Percentiles rank a stretch among this genome's conserved stretches.
Evolutionary conservation across 2,113 vertebrate genomes (phyloP).

Genomic region (Melanerpes formicivorus): DNA sequence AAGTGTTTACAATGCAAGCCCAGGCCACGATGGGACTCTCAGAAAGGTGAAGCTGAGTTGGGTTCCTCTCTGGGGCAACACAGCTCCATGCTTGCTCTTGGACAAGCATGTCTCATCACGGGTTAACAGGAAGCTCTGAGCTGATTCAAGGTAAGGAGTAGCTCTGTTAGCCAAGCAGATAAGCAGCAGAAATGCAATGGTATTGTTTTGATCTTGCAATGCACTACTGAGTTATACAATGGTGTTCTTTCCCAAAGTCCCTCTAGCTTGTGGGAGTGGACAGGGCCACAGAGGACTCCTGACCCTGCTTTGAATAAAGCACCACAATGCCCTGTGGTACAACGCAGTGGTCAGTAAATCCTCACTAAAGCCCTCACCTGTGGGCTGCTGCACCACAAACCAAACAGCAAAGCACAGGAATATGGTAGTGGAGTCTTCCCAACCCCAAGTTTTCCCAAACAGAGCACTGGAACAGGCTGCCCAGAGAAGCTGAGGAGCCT

Average conservation of each 20-base stretch:
- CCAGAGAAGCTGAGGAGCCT: too few relatives aligned
- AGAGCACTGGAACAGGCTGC: too few relatives aligned
- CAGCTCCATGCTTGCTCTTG: background rate
- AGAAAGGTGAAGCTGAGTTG: background rate
- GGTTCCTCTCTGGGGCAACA: conserved; percentile 10
- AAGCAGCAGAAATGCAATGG: background rate
- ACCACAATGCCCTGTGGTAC: conserved; percentile 11
- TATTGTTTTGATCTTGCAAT: background rate
- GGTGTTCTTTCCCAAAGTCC: conserved; percentile 8
- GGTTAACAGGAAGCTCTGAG: background rate
- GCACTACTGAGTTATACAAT: background rate
- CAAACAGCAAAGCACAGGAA: background rate
- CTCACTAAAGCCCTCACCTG: background rate
- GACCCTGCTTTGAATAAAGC: background rate
- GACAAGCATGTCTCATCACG: background rate
- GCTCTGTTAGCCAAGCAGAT: background rate
- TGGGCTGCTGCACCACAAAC: conserved; percentile 2
- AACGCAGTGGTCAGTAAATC: conserved; percentile 4
- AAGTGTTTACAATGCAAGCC: background rate
- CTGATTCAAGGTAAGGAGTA: conserved; percentile 2
- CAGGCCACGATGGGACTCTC: background rate
- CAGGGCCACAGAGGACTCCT: background rate
- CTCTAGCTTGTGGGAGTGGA: background rate
- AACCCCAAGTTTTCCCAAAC: background rate
- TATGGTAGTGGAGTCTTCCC: background rate